A percentile compares a stretch with the other conserved stretches of the same genome.
These are phyloP conservation scores for Mixornis gularis DNA, from an alignment of 2,113 vertebrate species.

Conservation along the genomic window DNA sequence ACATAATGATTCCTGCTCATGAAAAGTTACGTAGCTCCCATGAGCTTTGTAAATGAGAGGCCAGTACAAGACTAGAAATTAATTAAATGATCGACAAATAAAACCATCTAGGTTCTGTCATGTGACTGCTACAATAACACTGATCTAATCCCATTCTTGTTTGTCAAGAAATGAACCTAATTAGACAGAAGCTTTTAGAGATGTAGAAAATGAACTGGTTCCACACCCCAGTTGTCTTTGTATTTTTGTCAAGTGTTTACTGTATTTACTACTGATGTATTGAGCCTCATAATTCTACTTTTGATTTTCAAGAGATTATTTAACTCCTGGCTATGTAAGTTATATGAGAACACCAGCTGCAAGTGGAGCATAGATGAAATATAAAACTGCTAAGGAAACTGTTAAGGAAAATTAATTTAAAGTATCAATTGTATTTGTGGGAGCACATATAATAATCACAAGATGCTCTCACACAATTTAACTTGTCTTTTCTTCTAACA, in stretches of 20 bases:
- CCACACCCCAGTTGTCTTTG: background rate
- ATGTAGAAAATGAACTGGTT: background rate
- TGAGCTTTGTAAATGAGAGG: background rate
- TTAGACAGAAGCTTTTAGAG: background rate
- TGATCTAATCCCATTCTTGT: background rate
- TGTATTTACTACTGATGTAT: constrained; percentile 8
- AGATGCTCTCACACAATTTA: background rate
- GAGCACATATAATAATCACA: background rate
- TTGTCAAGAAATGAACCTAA: background rate
- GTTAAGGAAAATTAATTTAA: background rate
- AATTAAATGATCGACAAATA: background rate
- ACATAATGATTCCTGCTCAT: background rate
- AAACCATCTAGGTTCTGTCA: background rate
- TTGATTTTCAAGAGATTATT: background rate
- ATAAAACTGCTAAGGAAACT: background rate
- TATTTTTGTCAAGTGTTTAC: constrained; percentile 29
- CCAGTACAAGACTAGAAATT: background rate
- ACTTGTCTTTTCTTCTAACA: constrained; percentile 27
- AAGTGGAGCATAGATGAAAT: background rate
- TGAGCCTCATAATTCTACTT: background rate
- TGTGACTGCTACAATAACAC: background rate
- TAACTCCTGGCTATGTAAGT: background rate
- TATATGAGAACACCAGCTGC: background rate
- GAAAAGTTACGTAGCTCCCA: background rate
- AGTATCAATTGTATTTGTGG: background rate